These are phyloP conservation scores for Poecilia latipinna DNA, from an alignment of 2,113 vertebrate species.

Conservation along the genomic window DNA sequence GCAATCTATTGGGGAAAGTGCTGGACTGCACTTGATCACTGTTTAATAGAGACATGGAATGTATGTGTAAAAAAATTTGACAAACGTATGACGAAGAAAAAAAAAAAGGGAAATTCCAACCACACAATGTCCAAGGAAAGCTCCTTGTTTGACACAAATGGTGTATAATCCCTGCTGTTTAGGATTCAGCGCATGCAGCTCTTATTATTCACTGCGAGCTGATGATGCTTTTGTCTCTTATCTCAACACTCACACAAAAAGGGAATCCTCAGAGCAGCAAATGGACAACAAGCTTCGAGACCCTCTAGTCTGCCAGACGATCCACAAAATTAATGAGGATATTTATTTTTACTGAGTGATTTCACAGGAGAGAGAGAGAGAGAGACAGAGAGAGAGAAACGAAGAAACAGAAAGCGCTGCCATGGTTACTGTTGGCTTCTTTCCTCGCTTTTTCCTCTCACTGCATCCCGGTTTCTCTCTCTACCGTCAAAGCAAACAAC, in stretches of 20 bases:
- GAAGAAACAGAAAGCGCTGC: slow-evolving; percentile 45
- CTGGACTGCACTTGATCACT: not conserved
- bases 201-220: slow-evolving; percentile 27
- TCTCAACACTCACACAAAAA: slow-evolving; percentile 45
- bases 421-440: slow-evolving; percentile 74
- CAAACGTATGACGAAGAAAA: not conserved
- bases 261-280: slow-evolving; percentile 49
- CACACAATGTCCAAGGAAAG: not conserved
- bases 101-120: not conserved
- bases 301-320: slow-evolving; percentile 16
- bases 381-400: not conserved
- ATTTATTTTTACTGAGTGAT: slow-evolving; percentile 33
- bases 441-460: slow-evolving; percentile 36
- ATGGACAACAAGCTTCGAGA: slow-evolving; percentile 46
- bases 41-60: not conserved
- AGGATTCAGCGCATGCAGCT: slow-evolving; percentile 19
- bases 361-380: not conserved
- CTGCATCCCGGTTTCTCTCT: slow-evolving; percentile 25
- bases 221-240: slow-evolving; percentile 33
- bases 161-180: slow-evolving; percentile 2
- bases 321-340: slow-evolving; percentile 38
- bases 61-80: not conserved
- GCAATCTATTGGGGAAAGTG: not conserved
- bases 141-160: not conserved
- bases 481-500: slow-evolving; percentile 25